These are phyloP conservation scores for Barnardius zonarius DNA, from an alignment of 2,113 vertebrate species.

Conservation along the genomic window DNA sequence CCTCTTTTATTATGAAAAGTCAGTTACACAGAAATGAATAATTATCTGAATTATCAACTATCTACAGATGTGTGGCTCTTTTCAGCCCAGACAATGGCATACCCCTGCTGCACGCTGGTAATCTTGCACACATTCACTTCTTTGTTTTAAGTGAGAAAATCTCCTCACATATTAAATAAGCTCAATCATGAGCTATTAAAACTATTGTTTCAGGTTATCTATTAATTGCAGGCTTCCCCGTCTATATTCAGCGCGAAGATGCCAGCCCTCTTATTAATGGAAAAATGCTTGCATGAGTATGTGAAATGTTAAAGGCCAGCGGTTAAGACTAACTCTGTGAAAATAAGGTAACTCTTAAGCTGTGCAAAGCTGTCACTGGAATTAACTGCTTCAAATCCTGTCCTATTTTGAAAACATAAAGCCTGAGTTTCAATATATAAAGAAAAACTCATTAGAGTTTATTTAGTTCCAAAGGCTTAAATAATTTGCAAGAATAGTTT, in stretches of 20 bases:
- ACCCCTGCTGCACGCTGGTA: slow-evolving; percentile 65
- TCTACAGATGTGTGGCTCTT: slow-evolving; percentile 77
- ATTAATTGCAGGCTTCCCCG: slow-evolving; percentile 71
- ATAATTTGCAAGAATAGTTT: background rate
- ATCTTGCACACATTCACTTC: slow-evolving; percentile 74
- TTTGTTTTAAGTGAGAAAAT: slow-evolving; percentile 82
- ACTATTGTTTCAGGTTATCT: slow-evolving; percentile 84
- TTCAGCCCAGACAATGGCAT: slow-evolving; percentile 72
- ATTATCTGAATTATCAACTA: slow-evolving; percentile 79
- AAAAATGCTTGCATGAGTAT: slow-evolving; percentile 19
- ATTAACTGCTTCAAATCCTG: slow-evolving; percentile 36
- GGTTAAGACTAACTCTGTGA: slow-evolving; percentile 48
- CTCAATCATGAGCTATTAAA: slow-evolving; percentile 79
- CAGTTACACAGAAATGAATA: slow-evolving; percentile 68
- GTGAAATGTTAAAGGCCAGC: slow-evolving; percentile 53
- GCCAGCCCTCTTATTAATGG: slow-evolving; percentile 22
- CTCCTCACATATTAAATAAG: slow-evolving; percentile 71
- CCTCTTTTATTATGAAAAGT: slow-evolving; percentile 50
- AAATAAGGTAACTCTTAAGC: background rate
- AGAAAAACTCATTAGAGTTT: background rate
- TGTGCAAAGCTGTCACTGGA: slow-evolving; percentile 24
- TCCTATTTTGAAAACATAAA: background rate
- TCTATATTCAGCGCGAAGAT: slow-evolving; percentile 53
- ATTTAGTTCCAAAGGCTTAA: slow-evolving; percentile 11
- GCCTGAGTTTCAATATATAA: background rate